Percentiles rank a stretch among this genome's conserved stretches.
Conservation (phyloP, 2,888 invertebrate genomes). For the Furcula furcula region DNA sequence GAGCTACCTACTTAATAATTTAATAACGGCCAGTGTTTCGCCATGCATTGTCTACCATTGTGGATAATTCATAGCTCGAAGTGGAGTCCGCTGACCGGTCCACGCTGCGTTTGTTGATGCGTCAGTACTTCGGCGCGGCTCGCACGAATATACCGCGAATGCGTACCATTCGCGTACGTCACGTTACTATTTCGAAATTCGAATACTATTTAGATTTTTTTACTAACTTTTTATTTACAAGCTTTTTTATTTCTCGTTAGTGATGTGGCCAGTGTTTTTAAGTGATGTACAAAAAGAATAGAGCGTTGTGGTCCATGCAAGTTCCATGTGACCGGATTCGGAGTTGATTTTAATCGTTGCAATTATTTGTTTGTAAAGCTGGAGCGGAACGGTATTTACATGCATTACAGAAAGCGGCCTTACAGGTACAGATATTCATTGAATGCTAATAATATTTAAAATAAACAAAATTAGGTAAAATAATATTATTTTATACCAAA, state of each 20-base stretch:
- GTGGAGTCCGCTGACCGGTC: conserved; percentile 46
- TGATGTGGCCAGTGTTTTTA: conserved; percentile 24
- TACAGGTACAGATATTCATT: conserved; percentile 63
- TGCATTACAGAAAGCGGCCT: conserved; percentile 80
- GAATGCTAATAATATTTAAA: conserved; percentile 9
- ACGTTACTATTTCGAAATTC: conserved; percentile 28
- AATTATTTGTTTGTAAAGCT: conserved; percentile 66
- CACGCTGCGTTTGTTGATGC: conserved; percentile 54
- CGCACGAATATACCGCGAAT: conserved; percentile 43
- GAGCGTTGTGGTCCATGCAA: conserved; percentile 17
- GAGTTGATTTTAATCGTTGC: conserved; percentile 40
- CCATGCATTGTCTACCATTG: conserved; percentile 38
- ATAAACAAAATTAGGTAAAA: too few species aligned
- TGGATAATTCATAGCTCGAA: conserved; percentile 60
- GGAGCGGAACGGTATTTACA: conserved; percentile 77
- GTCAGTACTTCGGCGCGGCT: conserved; percentile 60
- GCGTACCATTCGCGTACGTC: conserved; percentile 34
- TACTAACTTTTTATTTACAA: conserved; percentile 23
- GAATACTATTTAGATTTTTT: conserved; percentile 19
- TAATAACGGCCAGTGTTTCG: conserved; percentile 59
- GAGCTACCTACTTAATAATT: conserved; percentile 59
- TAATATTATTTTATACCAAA: too few species aligned
- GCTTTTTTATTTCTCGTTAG: conserved; percentile 23
- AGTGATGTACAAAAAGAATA: conserved; percentile 38
- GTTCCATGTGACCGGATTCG: conserved; percentile 41